Base-by-base conservation (phyloP, 92 coral and sea anemone genomes). In the Metridium senile region DNA sequence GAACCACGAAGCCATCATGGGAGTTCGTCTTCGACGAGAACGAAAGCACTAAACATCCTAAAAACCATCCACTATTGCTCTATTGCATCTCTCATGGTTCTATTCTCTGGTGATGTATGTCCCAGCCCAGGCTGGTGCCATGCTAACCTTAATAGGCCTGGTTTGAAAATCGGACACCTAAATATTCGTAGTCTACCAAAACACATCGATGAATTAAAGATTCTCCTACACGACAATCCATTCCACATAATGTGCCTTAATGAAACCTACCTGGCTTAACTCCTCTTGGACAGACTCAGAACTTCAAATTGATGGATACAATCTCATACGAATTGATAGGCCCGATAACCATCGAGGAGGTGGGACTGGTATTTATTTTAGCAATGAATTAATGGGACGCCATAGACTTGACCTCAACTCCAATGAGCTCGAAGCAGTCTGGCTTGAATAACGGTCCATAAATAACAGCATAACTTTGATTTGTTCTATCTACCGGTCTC, bases 321-420 rank as follows among this genome's bases (percentile, higher is more conserved):
- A 63, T 61, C 30, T 83, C 56, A 62, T 76, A 13, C 70, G 78
- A 58, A 39, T 2, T 27, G 88, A 83, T 72, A 75, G 80, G 29
- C 62, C 43, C 70, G 75, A 62, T 39, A 28, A 72, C 33, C 84
- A 76, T 47, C 70, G 79, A 70, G 88, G 88, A 16, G 88, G 84
- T 62, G 88, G 84, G 30, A 69, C 83, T 35, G 84, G 84, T 62
- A 84, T 85, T 52, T 85, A 78, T 72, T 77, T 53, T 73, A 78
- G 67, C 80, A 63, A 80, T 22, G 63, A 84, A 39, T 77, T 76
- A 22, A 59, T 49, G 65, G 78, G 35, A 3, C 43, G 73, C 30
- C 87, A 84, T 58, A 54, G 78, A 70, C 43, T 39, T 22, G 82
- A 83, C 78, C 68, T 76, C 29, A 18, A 20, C 47, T n/a, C 63